phyloP scores from a whole-genome alignment of 2,888 invertebrate species.

The Gerris lacustris region DNA sequence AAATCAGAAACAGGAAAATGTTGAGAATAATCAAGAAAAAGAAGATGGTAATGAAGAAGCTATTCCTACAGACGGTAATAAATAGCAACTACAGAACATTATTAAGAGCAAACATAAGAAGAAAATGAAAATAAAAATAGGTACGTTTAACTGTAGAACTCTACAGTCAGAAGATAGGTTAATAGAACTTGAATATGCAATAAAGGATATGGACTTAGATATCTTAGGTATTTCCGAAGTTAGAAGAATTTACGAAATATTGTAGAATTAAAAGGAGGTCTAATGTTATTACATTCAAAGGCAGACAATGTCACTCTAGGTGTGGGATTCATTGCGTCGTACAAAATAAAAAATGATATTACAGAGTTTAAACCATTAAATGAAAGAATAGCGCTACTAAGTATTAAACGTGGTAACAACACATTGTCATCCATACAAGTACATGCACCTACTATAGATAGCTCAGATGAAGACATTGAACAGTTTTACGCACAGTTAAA shows the following conservation, averaged over 20 bases:
- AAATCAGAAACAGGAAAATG: neutral
- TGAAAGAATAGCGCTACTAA: neutral
- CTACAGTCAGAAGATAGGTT: neutral
- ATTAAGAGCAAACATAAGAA: neutral
- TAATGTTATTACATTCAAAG: neutral
- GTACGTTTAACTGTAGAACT: neutral
- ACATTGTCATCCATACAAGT: neutral
- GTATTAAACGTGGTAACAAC: neutral
- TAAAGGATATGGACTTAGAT: neutral
- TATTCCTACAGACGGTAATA: neutral
- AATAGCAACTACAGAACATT: neutral
- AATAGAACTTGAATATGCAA: slow-evolving; percentile 3
- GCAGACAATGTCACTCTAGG: neutral
- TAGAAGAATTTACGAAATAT: neutral
- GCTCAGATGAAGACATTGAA: neutral
- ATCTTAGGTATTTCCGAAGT: neutral
- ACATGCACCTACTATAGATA: neutral
- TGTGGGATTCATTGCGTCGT: neutral
- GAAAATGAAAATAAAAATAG: slow-evolving; percentile 1
- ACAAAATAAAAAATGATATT: neutral
- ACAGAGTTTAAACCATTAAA: neutral
- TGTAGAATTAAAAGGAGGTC: neutral
- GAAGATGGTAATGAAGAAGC: neutral
- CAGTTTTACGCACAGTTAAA: neutral
- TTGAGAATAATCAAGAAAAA: neutral